These are phyloP conservation scores for Pungitius pungitius DNA, from an alignment of 2,113 vertebrate species.

Conservation along the genomic window DNA sequence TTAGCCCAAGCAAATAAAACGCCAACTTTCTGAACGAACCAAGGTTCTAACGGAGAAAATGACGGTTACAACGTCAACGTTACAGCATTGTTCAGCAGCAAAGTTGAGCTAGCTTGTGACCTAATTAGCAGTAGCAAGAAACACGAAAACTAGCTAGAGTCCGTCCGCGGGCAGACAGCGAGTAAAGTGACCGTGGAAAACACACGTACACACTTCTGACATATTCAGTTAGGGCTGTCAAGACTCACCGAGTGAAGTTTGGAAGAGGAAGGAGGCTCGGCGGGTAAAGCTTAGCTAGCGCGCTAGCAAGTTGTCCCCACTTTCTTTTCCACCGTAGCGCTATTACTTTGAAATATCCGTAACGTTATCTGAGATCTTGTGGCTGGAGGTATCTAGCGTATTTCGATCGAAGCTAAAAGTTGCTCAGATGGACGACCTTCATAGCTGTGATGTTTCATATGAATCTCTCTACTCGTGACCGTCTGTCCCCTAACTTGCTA, in stretches of 20 bases:
- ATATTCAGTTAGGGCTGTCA: slow-evolving; percentile 12
- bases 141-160: slow-evolving; percentile 10
- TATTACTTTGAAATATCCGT: slow-evolving; percentile 29
- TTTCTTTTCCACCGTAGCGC: slow-evolving; percentile 38
- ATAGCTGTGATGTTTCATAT: slow-evolving; percentile 39
- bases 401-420: slow-evolving; percentile 41
- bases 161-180: neutral
- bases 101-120: slow-evolving; percentile 68
- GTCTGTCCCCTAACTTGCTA: slow-evolving; percentile 54
- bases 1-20: neutral
- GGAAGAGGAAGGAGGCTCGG: slow-evolving; percentile 51
- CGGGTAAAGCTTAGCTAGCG: slow-evolving; percentile 67
- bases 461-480: slow-evolving; percentile 26
- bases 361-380: slow-evolving; percentile 35
- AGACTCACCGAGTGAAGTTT: slow-evolving; percentile 66
- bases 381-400: slow-evolving; percentile 1
- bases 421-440: slow-evolving; percentile 37
- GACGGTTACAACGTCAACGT: slow-evolving; percentile 35
- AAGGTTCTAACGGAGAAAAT: neutral
- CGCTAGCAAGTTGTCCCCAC: slow-evolving; percentile 65
- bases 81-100: slow-evolving; percentile 11
- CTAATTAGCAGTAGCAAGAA: slow-evolving; percentile 53
- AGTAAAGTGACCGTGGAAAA: slow-evolving; percentile 6
- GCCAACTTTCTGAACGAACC: neutral
- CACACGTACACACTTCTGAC: slow-evolving; percentile 14